Evolutionary conservation across 2,888 invertebrate genomes (phyloP).

Genomic region (Chesias legatella): DNA sequence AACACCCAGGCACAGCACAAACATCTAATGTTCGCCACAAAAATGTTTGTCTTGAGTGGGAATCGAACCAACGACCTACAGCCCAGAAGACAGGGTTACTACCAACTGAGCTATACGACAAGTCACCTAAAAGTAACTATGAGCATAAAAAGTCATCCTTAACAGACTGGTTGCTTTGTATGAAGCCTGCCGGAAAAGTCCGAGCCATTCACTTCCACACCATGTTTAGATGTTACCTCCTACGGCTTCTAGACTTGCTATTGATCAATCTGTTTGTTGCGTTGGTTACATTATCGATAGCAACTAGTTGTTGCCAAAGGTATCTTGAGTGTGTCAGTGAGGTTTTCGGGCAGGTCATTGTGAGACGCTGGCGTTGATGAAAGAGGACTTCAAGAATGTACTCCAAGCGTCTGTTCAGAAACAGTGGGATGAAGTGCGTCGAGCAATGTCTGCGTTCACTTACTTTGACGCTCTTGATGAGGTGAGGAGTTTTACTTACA

Average conservation of each 20-base stretch:
- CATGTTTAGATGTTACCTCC: conserved; percentile 3
- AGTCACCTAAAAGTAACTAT: too few species aligned
- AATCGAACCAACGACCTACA: too few species aligned
- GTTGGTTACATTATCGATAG: conserved; percentile 36
- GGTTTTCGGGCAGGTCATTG: conserved; percentile 58
- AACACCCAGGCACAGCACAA: too few species aligned
- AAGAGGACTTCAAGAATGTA: conserved; percentile 82
- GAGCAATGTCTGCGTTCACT: conserved; percentile 81
- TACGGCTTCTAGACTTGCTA: conserved; percentile 13
- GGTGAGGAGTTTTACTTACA: conserved; percentile 39
- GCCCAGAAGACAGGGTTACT: too few species aligned
- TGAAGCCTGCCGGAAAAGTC: background rate
- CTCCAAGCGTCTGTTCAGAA: conserved; percentile 79
- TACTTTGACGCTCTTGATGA: conserved; percentile 83
- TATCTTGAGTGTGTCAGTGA: conserved; percentile 13
- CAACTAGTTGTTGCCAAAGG: background rate
- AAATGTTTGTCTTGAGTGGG: too few species aligned
- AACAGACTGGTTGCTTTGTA: conserved; percentile 2
- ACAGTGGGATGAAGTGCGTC: conserved; percentile 82
- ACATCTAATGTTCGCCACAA: too few species aligned
- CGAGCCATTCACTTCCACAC: conserved; percentile 2
- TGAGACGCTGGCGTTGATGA: conserved; percentile 82
- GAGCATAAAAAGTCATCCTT: conserved; percentile 4
- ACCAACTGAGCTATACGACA: too few species aligned
- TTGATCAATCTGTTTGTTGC: conserved; percentile 38